Conservation (phyloP, 1,140 invertebrate species). For the Pseudomyrmex concolor region DNA sequence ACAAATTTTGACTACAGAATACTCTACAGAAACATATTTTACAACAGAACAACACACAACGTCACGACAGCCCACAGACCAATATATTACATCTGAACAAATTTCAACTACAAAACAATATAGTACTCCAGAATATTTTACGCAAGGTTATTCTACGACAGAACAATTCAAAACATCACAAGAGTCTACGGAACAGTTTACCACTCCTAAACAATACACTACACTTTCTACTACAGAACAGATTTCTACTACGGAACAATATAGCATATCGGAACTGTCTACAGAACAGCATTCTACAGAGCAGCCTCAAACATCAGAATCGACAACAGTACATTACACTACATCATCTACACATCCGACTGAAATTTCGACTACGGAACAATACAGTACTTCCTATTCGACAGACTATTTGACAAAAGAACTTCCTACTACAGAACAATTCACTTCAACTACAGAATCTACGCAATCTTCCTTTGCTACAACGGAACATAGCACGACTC, state of each 20-base stretch:
- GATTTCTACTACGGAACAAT: conserved; percentile 11
- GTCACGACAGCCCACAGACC: conserved; percentile 4
- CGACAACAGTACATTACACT: no score
- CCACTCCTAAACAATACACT: neutral
- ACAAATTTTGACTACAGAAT: conserved; percentile 34
- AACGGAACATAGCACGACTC: no score
- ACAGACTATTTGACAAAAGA: no score
- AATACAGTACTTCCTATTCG: no score
- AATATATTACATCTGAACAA: neutral
- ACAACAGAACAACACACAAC: neutral
- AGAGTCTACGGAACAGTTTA: neutral
- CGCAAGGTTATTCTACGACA: neutral
- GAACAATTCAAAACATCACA: conserved; percentile 10
- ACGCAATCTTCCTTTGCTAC: neutral
- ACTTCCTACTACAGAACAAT: conserved; percentile 7
- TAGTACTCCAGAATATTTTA: neutral
- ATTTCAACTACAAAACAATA: conserved; percentile 17
- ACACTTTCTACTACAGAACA: neutral
- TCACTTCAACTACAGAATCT: neutral
- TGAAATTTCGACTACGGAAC: no score
- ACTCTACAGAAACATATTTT: neutral
- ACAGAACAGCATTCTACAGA: no score
- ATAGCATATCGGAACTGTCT: neutral
- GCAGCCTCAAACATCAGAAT: no score
- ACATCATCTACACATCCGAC: no score